phyloP scores from a whole-genome alignment of 2,113 vertebrate species.

The Campylomormyrus numenius region DNA sequence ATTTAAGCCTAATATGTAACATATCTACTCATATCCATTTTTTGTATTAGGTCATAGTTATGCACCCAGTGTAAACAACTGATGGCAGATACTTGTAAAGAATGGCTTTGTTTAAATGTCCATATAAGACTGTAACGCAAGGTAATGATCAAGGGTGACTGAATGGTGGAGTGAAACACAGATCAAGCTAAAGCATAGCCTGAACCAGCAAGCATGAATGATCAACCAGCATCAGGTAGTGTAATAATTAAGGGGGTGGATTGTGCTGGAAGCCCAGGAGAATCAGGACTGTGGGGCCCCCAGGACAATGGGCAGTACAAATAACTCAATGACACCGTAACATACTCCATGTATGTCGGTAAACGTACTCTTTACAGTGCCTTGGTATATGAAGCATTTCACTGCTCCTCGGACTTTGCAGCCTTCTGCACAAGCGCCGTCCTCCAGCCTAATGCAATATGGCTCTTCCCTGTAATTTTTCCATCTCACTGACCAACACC shows the following conservation, averaged over 20 bases:
- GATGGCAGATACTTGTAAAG: background rate
- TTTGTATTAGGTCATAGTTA: background rate
- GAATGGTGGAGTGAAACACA: background rate
- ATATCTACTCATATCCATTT: background rate
- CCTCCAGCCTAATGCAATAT: background rate
- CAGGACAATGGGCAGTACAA: background rate
- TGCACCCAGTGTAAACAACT: background rate
- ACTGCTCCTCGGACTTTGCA: background rate
- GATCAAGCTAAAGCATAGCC: background rate
- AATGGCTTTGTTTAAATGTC: background rate
- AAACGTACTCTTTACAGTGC: background rate
- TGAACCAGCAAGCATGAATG: background rate
- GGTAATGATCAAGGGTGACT: background rate
- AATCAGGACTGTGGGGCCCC: background rate
- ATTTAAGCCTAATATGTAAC: background rate
- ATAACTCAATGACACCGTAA: background rate
- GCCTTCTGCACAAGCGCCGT: background rate
- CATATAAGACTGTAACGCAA: background rate
- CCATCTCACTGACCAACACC: background rate
- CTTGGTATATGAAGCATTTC: background rate
- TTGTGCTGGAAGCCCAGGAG: background rate
- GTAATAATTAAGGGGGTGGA: background rate
- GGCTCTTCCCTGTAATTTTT: background rate
- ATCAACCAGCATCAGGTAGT: background rate
- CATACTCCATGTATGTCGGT: background rate